Percentiles rank a stretch among this genome's conserved stretches.
Evolutionary conservation across 2,113 vertebrate species (phyloP).

Genomic region (Brachyhypopomus gauderio): DNA sequence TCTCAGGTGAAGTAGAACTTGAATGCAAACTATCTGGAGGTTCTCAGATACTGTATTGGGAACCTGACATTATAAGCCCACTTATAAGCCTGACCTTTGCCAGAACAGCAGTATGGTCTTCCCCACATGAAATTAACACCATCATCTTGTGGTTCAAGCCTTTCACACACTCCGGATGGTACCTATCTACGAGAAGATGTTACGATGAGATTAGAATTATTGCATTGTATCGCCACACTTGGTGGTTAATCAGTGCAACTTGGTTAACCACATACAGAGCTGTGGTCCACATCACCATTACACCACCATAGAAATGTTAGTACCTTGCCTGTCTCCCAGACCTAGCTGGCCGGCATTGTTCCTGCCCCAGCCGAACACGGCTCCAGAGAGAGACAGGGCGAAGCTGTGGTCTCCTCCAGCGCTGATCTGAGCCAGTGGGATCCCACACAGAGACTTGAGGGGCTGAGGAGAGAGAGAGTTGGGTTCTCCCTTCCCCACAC

Average conservation of each 20-base stretch:
- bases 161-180: slow-evolving; percentile 79
- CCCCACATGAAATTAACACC: slow-evolving; percentile 86
- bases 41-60: too few species aligned
- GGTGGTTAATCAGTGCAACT: background rate
- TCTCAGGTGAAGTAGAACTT: too few species aligned
- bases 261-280: slow-evolving; percentile 44
- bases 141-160: slow-evolving; percentile 84
- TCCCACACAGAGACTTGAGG: slow-evolving; percentile 68
- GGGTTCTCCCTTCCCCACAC: slow-evolving; percentile 52
- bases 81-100: slow-evolving; percentile 78
- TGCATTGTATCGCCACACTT: too few species aligned
- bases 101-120: slow-evolving; percentile 86
- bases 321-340: slow-evolving; percentile 54
- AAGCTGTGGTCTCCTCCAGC: slow-evolving; percentile 79
- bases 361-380: slow-evolving; percentile 81
- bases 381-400: slow-evolving; percentile 76
- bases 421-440: slow-evolving; percentile 77
- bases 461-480: slow-evolving; percentile 50
- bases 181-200: slow-evolving; percentile 75
- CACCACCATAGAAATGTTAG: slow-evolving; percentile 63
- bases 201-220: too few species aligned
- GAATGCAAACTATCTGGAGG: too few species aligned
- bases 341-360: slow-evolving; percentile 82
- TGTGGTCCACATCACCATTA: slow-evolving; percentile 64
- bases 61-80: background rate